Evolutionary conservation across 2,797 vertebrate genomes (phyloP).

Genomic region (Catostomus latipinnis): DNA sequence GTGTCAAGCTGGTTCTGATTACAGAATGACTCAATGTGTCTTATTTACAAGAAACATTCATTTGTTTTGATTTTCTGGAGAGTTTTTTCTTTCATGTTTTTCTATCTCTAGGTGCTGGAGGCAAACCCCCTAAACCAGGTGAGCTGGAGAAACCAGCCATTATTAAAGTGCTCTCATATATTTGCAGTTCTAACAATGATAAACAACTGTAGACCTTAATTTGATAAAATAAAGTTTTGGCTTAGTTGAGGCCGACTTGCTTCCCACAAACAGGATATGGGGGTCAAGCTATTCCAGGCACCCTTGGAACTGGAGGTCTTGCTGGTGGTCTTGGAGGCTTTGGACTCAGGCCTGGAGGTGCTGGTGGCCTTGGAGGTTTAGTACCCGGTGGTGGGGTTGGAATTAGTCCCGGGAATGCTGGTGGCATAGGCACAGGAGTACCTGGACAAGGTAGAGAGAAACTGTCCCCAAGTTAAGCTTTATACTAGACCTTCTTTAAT

Average conservation of each 20-base stretch:
- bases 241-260: neutral
- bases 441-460: conserved; percentile 28
- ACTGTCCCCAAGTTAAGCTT: too few species aligned
- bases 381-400: conserved; percentile 20
- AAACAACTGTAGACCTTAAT: neutral
- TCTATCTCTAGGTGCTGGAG: conserved; percentile 18
- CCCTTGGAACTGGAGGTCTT: conserved; percentile 34
- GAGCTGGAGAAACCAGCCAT: conserved; percentile 4
- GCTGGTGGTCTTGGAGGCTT: conserved; percentile 12
- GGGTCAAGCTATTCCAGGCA: conserved; percentile 29
- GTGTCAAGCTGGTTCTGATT: too few species aligned
- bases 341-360: conserved; percentile 41
- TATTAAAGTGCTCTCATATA: neutral
- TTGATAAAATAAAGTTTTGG: neutral
- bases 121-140: conserved; percentile 58
- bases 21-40: too few species aligned
- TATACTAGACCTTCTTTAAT: too few species aligned
- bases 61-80: too few species aligned
- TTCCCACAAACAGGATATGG: conserved; percentile 31
- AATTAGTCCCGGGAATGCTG: conserved; percentile 18
- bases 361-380: conserved; percentile 34
- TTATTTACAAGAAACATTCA: too few species aligned
- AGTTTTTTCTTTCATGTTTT: too few species aligned
- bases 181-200: conserved; percentile 6
- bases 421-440: conserved; percentile 36